These are phyloP conservation scores for Agelas oroides DNA, from an alignment of 37 sponge, comb jelly and placozoan species.

Conservation along the genomic window DNA sequence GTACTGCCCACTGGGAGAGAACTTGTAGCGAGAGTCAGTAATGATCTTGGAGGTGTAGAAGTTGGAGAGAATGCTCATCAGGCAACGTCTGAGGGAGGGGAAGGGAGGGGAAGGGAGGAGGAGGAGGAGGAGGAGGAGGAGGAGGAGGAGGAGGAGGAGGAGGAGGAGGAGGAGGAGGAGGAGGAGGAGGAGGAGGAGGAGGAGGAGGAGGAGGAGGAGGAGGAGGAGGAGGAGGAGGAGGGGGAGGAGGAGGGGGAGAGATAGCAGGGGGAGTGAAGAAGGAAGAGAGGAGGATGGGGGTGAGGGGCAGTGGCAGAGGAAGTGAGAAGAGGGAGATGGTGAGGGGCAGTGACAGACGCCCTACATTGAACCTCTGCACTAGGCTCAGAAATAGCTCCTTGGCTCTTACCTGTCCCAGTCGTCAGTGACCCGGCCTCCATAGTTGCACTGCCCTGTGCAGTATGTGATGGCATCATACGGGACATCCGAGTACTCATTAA, in stretches of 20 bases:
- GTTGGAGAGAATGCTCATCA: conserved; percentile 94
- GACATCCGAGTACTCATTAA: conserved; percentile 97
- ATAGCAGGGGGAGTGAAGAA: no score
- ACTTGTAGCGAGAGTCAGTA: conserved; percentile 65
- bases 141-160: conserved; percentile 15
- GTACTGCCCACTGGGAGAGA: conserved; percentile 93
- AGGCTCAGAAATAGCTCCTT: no score
- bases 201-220: no score
- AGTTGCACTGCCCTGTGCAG: conserved; percentile 99
- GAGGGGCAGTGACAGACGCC: no score
- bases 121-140: no score
- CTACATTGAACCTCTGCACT: no score
- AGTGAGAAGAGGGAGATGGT: no score
- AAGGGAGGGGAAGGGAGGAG: no score
- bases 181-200: conserved; percentile 6
- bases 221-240: no score
- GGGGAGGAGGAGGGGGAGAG: no score
- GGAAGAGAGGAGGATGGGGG: no score
- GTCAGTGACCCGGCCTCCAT: conserved; percentile 99
- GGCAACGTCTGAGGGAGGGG: conserved; percentile 93
- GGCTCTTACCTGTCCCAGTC: conserved; percentile 98
- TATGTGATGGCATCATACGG: conserved; percentile 94
- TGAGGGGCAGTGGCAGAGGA: no score
- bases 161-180: conserved; percentile 8
- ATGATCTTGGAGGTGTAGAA: conserved; percentile 89